Conservation (phyloP, 2,888 invertebrate genomes). For the Andrena flavipes region DNA sequence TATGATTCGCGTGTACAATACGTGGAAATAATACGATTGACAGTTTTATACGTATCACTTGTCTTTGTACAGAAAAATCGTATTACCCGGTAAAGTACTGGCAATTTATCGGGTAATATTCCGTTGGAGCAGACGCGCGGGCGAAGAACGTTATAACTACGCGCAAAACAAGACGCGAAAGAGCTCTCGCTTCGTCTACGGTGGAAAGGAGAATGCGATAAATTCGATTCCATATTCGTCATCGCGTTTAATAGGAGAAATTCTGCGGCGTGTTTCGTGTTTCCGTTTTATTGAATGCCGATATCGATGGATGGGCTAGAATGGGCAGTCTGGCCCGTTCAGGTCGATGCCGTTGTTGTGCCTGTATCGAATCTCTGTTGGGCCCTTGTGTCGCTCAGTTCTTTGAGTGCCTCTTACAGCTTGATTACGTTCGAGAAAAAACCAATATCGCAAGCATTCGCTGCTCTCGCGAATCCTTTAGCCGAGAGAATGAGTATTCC, state of each 20-base stretch:
- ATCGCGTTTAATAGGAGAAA: conserved; percentile 53
- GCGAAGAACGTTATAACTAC: conserved; percentile 1
- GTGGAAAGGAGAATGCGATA: conserved; percentile 41
- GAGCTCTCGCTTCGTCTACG: neutral
- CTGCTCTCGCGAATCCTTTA: conserved; percentile 20
- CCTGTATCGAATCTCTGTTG: conserved; percentile 52
- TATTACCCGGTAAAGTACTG: conserved; percentile 25
- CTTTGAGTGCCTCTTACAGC: conserved; percentile 40
- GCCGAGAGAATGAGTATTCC: neutral
- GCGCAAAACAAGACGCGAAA: conserved; percentile 16
- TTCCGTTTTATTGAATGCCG: conserved; percentile 61
- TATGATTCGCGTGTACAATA: neutral
- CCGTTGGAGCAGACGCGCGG: neutral
- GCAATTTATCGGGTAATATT: conserved; percentile 54
- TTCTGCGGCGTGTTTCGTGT: conserved; percentile 48
- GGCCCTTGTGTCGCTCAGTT: conserved; percentile 33
- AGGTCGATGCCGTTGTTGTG: conserved; percentile 15
- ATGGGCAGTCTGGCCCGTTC: neutral
- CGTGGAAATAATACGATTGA: conserved; percentile 4
- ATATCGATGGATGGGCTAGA: conserved; percentile 54
- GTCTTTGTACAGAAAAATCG: neutral
- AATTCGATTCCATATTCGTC: conserved; percentile 58
- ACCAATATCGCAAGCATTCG: conserved; percentile 29
- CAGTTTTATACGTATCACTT: neutral
- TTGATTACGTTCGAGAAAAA: conserved; percentile 52